Base-by-base conservation (phyloP, 2,797 vertebrate species). In the Gymnoscopelus braueri region DNA sequence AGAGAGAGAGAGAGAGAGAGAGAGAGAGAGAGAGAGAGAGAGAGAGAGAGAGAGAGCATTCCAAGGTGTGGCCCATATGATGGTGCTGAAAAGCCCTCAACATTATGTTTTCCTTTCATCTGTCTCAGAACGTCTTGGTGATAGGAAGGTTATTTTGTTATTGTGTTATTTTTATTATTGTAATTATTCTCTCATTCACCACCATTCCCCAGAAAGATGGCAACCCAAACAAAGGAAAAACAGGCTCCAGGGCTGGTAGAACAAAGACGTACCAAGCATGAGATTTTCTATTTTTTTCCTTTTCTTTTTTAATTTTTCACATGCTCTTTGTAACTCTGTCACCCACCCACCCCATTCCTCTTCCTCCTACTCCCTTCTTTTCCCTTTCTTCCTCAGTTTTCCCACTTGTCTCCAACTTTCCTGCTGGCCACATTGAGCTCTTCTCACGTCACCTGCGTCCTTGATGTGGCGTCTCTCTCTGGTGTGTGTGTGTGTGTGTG, bases 401-500 rank as follows among this genome's bases (percentile, higher is more conserved):
- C 39, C 39, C 39, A 44, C 6, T 44, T 64, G 53, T 70, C 80
- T 85, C 80, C 74, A 68, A 70, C 74, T 77, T 90, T 69, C 85
- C 86, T 87, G 78, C 75, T 53, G 82, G 78, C 88, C 90, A 91
- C 88, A 89, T 90, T 19, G 88, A 65, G 78, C 74, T 83, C 74
- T 77, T 89, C 72, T 79, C 78, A 64, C 60, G 63, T 63, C 76
- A 80, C 85, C 80, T 92, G 55, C 39, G 53, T 59, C 69, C 81
- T 81, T 93, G 88, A 93, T 93, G 92, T 93, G 89, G 91, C 81
- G 78, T 84, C 84, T 87, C 87, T 82, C 87, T 84, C 76, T 19
- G 19, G 19, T 19, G 19, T 19, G 82, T 83, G 80, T 80, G 75
- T 75, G 83, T 64, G 19, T 19, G 19, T 19, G 82, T 83, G 80